Percentiles rank a stretch among this genome's conserved stretches.
Conservation (phyloP, 2,113 vertebrate species). For the Protobothrops mucrosquamatus region DNA sequence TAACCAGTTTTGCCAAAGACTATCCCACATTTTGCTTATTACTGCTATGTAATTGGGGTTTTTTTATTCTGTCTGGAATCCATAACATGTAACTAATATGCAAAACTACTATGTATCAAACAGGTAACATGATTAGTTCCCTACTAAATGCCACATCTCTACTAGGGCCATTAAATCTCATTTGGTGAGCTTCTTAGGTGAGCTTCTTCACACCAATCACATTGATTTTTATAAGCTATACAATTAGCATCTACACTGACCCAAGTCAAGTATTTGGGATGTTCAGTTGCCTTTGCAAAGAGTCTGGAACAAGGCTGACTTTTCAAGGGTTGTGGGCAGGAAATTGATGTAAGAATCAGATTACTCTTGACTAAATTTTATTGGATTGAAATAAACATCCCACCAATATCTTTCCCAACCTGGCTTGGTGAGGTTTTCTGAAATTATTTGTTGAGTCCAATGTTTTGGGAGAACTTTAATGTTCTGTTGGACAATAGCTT, state of each 20-base stretch:
- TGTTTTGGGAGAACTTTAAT: background rate
- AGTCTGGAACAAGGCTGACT: background rate
- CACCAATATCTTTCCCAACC: background rate
- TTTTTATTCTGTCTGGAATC: background rate
- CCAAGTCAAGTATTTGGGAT: background rate
- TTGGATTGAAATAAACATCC: background rate
- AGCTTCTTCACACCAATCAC: background rate
- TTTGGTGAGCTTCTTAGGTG: background rate
- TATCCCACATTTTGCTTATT: background rate
- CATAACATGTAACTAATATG: background rate
- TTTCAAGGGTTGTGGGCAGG: background rate
- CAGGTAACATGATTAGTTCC: background rate
- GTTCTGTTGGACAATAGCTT: background rate
- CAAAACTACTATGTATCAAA: background rate
- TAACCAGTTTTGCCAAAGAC: background rate
- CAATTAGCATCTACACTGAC: background rate
- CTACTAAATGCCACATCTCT: background rate
- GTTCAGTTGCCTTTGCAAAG: too few relatives aligned
- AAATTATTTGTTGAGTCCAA: background rate
- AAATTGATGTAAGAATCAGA: background rate
- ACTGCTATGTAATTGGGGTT: background rate
- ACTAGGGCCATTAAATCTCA: background rate
- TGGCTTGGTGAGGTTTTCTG: background rate
- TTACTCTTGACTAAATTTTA: background rate
- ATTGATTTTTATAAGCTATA: background rate